phyloP scores from a whole-genome alignment of 2,797 vertebrate genomes.

The Graptemys geographica region DNA sequence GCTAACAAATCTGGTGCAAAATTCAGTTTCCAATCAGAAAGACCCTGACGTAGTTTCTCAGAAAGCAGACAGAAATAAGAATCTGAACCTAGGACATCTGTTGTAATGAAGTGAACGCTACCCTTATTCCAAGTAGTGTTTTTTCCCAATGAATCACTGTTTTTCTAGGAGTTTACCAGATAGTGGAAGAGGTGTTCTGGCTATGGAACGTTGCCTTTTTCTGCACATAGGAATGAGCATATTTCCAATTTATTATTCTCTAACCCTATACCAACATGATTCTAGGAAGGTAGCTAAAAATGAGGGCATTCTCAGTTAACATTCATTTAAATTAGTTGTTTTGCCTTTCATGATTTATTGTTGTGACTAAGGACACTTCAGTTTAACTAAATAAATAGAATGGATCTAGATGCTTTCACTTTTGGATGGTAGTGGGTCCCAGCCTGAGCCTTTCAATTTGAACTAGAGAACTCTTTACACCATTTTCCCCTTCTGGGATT shows the following conservation, averaged over 20 bases:
- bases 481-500: not conserved
- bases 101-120: not conserved
- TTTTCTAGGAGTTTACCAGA: not conserved
- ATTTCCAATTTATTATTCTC: not conserved
- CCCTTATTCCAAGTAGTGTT: not conserved
- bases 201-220: not conserved
- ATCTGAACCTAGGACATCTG: not conserved
- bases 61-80: not conserved
- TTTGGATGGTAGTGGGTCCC: not conserved
- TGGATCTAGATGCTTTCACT: not conserved
- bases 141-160: fast-evolving
- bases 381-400: not conserved
- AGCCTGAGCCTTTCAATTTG: not conserved
- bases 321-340: not conserved
- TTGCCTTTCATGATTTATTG: not conserved
- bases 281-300: not conserved
- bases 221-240: not conserved
- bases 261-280: not conserved
- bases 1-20: not conserved
- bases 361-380: too few relatives aligned
- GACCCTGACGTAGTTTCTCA: not conserved
- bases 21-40: not conserved
- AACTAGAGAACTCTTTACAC: not conserved
- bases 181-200: not conserved
- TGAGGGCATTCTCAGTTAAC: not conserved